A percentile compares a stretch with the other conserved stretches of the same genome.
Evolutionary conservation across 2,113 vertebrate genomes (phyloP).

Genomic region (Coreoperca whiteheadi): DNA sequence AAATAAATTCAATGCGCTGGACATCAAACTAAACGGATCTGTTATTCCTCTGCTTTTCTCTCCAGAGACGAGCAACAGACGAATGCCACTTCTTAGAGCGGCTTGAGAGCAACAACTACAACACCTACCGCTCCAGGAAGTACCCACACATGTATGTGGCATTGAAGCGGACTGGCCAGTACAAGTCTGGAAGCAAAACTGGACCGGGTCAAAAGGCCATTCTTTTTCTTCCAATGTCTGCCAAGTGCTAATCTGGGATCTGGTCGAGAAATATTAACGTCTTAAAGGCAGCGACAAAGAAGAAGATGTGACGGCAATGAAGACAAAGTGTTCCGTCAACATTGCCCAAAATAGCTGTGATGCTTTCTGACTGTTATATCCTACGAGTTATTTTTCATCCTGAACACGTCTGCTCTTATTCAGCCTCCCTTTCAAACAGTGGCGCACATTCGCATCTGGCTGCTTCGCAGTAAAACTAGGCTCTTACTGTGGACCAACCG

Average conservation of each 20-base stretch:
- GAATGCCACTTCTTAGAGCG: conserved; percentile 97
- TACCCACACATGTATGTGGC: conserved; percentile 97
- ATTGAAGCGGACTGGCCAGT: conserved; percentile 95
- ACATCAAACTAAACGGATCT: not conserved
- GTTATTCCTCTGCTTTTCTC: conserved; percentile 42
- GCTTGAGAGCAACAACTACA: conserved; percentile 98
- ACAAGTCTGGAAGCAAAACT: conserved; percentile 94
- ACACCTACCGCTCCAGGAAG: conserved; percentile 97
- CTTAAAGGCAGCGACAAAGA: conserved; percentile 19
- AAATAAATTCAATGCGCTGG: not conserved
- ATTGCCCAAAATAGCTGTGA: conserved; percentile 70
- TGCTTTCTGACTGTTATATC: conserved; percentile 39
- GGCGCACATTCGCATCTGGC: conserved; percentile 6
- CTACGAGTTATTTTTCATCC: conserved; percentile 39
- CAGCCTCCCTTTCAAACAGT: conserved; percentile 34
- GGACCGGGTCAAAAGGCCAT: conserved; percentile 97
- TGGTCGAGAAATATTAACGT: not conserved
- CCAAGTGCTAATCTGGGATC: conserved; percentile 87
- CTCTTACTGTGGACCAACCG: conserved; percentile 21
- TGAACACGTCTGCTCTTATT: conserved; percentile 30
- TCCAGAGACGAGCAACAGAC: conserved; percentile 93
- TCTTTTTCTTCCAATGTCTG: conserved; percentile 98
- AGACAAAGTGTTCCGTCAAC: conserved; percentile 39
- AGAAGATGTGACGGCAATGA: conserved; percentile 65
- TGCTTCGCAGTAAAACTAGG: conserved; percentile 37